phyloP scores from a whole-genome alignment of 2,797 vertebrate genomes.

The Cephalopachus bancanus region DNA sequence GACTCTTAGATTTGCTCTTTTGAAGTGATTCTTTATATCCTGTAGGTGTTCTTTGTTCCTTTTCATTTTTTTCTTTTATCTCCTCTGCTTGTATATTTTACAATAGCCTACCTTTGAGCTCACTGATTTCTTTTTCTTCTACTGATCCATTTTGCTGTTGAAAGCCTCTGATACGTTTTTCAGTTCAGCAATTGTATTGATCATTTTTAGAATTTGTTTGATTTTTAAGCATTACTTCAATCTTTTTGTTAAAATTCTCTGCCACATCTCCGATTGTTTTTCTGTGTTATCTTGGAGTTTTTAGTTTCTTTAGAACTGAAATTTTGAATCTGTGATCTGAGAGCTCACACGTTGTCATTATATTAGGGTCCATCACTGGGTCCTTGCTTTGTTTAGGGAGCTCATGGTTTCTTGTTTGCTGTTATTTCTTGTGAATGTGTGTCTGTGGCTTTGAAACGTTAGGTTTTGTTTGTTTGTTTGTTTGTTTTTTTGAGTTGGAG shows the following conservation, averaged over 20 bases:
- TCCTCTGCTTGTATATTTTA: not conserved
- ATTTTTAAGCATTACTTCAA: not conserved
- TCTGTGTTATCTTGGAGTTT: not conserved
- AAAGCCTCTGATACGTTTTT: not conserved
- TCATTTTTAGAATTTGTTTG: not conserved
- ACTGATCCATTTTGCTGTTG: not conserved
- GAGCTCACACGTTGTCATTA: not conserved
- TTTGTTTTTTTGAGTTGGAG: too few species aligned
- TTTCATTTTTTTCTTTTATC: not conserved
- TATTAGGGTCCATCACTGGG: not conserved
- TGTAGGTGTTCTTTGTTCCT: not conserved
- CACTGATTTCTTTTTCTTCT: not conserved
- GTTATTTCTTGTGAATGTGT: not conserved
- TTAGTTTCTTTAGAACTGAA: not conserved
- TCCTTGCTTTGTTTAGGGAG: not conserved
- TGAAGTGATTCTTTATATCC: not conserved
- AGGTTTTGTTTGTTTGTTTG: too few species aligned
- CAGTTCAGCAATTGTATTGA: not conserved
- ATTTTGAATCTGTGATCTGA: not conserved
- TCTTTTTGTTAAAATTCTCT: not conserved
- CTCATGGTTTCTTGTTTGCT: not conserved
- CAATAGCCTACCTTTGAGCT: not conserved
- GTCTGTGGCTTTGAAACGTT: not conserved
- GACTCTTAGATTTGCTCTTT: not conserved
- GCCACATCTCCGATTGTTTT: not conserved